phyloP scores from a whole-genome alignment of 2,797 vertebrate species.

The Myioborus miniatus region DNA sequence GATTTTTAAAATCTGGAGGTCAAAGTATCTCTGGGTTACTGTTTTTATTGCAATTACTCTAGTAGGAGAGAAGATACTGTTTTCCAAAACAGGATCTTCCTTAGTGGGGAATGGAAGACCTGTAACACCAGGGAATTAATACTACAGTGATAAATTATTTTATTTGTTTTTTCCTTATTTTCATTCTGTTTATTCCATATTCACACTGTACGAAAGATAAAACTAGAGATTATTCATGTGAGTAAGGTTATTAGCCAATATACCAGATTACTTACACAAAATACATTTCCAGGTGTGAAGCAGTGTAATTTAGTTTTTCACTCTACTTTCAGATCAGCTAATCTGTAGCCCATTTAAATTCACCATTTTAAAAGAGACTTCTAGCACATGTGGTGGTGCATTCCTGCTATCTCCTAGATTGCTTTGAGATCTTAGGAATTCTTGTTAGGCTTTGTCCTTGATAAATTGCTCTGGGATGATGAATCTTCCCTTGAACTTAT shows the following conservation, averaged over 20 bases:
- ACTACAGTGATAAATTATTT: not conserved
- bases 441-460: not conserved
- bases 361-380: not conserved
- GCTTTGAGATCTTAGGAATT: not conserved
- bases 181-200: not conserved
- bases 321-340: not conserved
- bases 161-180: not conserved
- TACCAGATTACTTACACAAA: not conserved
- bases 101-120: not conserved
- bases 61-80: not conserved
- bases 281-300: not conserved
- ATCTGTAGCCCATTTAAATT: not conserved
- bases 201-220: not conserved
- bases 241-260: not conserved
- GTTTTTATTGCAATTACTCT: not conserved
- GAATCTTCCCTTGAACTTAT: not conserved
- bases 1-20: not conserved
- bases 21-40: not conserved
- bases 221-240: not conserved
- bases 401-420: not conserved
- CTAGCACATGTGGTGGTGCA: not conserved
- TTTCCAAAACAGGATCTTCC: not conserved
- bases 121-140: not conserved
- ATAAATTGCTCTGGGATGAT: not conserved
- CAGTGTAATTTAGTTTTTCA: not conserved